These are phyloP conservation scores for Drosophila monieri DNA, from an alignment of 2,888 invertebrate species.

Conservation along the genomic window DNA sequence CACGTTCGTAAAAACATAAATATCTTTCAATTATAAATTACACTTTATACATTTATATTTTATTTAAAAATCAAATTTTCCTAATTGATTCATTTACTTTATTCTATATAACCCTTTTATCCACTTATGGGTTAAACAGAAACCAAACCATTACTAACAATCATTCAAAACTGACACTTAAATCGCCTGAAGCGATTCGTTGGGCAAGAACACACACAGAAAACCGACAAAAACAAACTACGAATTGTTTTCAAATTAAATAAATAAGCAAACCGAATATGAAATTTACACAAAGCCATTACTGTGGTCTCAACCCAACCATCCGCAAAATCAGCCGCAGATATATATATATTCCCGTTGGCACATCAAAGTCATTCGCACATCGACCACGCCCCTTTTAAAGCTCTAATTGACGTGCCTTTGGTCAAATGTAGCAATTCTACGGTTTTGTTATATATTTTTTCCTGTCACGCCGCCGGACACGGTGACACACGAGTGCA, in stretches of 20 bases:
- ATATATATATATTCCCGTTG: conserved; percentile 14
- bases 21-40: too few species aligned
- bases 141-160: conserved; percentile 16
- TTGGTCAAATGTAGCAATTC: conserved; percentile 70
- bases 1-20: too few species aligned
- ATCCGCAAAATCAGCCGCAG: conserved; percentile 11
- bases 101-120: neutral
- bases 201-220: conserved; percentile 27
- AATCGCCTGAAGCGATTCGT: conserved; percentile 52
- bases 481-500: conserved; percentile 59
- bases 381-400: conserved; percentile 28
- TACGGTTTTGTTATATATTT: conserved; percentile 31
- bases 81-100: neutral
- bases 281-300: conserved; percentile 19
- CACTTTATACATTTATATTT: too few species aligned
- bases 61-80: neutral
- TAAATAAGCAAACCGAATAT: conserved; percentile 52
- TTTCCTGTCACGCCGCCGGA: conserved; percentile 49
- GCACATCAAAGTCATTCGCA: conserved; percentile 35
- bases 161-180: conserved; percentile 33
- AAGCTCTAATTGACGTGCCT: conserved; percentile 73
- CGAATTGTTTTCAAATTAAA: conserved; percentile 69
- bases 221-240: conserved; percentile 44
- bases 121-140: conserved; percentile 19
- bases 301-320: conserved; percentile 20